Percentiles rank a stretch among this genome's conserved stretches.
Evolutionary conservation across 2,888 invertebrate genomes (phyloP).

Genomic region (Drosophila subquinaria): DNA sequence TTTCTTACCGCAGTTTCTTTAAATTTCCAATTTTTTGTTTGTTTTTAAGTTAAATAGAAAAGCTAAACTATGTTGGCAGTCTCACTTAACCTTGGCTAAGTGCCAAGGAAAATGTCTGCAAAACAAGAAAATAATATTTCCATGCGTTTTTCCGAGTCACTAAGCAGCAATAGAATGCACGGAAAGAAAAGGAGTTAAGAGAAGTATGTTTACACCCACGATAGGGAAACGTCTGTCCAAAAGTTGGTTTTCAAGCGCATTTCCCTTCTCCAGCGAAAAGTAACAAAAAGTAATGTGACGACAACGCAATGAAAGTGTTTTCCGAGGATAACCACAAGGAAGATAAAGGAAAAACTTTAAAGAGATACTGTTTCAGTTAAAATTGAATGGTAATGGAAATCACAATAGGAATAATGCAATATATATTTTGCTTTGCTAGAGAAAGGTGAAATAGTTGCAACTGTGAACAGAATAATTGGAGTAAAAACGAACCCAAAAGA

Average conservation of each 20-base stretch:
- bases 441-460: not conserved
- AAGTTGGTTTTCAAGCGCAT: constrained; percentile 13
- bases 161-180: constrained; percentile 32
- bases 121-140: constrained; percentile 22
- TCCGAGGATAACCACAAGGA: constrained; percentile 36
- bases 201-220: constrained; percentile 11
- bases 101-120: constrained; percentile 55
- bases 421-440: constrained; percentile 1
- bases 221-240: constrained; percentile 37
- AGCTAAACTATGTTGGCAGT: not conserved
- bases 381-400: constrained; percentile 11
- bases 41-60: not conserved
- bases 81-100: constrained; percentile 65
- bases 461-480: not conserved
- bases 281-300: constrained; percentile 35
- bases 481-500: not conserved
- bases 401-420: not conserved
- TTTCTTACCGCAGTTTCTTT: not conserved
- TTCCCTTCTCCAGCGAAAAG: constrained; percentile 1
- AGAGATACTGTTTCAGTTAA: constrained; percentile 18
- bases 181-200: not conserved
- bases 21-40: not conserved
- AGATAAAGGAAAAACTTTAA: constrained; percentile 25
- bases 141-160: constrained; percentile 56
- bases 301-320: constrained; percentile 46